These are phyloP conservation scores for Oasisia sp. DNA, from an alignment of 2,888 invertebrate genomes.

Conservation along the genomic window DNA sequence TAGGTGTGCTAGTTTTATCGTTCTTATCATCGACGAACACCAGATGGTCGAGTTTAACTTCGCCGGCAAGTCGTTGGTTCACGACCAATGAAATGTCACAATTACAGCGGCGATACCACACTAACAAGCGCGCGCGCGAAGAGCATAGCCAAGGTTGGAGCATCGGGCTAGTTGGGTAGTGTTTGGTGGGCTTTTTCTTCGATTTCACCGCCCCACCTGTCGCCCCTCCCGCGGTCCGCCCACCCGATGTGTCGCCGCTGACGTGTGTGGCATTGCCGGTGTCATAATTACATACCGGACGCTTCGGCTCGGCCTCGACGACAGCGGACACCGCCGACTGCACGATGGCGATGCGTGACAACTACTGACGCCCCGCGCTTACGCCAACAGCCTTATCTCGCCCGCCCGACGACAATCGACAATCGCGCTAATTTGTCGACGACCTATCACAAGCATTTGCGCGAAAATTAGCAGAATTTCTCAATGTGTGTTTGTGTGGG, in stretches of 20 bases:
- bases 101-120: no score
- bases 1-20: background rate
- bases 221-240: background rate
- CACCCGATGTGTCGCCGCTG: background rate
- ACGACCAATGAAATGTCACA: no score
- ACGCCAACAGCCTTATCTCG: background rate
- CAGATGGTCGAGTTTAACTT: background rate
- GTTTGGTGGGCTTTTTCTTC: background rate
- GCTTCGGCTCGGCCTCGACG: background rate
- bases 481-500: background rate
- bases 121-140: background rate
- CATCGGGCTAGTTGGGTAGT: background rate
- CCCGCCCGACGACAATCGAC: no score
- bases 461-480: background rate
- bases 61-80: background rate
- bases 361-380: background rate
- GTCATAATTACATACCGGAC: background rate
- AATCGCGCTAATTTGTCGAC: background rate
- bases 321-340: background rate
- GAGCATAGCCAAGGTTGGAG: background rate
- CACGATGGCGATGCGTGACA: background rate
- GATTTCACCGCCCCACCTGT: background rate
- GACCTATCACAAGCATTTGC: background rate
- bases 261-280: slow-evolving; percentile 7
- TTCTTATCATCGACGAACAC: background rate